Conservation (phyloP, 2,888 invertebrate species). For the Machimus atricapillus region DNA sequence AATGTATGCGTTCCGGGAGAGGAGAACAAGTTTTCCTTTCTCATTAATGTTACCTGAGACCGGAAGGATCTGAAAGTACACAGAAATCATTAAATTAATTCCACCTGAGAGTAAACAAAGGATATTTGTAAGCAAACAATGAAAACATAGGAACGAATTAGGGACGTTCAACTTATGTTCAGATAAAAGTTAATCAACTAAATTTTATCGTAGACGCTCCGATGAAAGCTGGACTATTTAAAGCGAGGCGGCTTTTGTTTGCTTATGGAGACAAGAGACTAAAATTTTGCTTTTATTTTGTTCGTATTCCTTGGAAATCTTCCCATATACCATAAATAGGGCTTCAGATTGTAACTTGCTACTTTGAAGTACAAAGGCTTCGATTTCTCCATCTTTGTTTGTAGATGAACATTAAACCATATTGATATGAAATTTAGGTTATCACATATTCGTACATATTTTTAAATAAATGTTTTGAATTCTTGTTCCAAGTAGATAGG, state of each 20-base stretch:
- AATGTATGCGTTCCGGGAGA: conserved; percentile 84
- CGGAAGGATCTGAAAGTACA: conserved; percentile 71
- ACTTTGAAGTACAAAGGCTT: background rate
- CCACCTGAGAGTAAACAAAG: conserved; percentile 25
- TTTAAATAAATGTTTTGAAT: background rate
- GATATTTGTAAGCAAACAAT: conserved; percentile 9
- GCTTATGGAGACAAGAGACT: background rate
- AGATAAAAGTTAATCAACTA: conserved; percentile 26
- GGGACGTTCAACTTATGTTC: conserved; percentile 2
- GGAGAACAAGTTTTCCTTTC: conserved; percentile 78
- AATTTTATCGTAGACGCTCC: background rate
- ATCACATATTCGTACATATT: background rate
- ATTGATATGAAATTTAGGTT: background rate
- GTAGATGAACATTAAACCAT: background rate
- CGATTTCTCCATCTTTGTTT: background rate
- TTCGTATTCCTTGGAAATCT: background rate
- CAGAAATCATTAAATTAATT: conserved; percentile 32
- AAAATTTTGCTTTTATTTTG: background rate
- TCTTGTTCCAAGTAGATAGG: background rate
- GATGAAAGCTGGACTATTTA: background rate
- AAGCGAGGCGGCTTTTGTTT: background rate
- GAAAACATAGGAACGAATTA: background rate
- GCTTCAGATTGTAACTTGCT: background rate
- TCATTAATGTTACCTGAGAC: conserved; percentile 75
- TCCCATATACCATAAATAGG: background rate